Conservation (phyloP, 1,140 invertebrate species). For the Tetramorium simillimum region DNA sequence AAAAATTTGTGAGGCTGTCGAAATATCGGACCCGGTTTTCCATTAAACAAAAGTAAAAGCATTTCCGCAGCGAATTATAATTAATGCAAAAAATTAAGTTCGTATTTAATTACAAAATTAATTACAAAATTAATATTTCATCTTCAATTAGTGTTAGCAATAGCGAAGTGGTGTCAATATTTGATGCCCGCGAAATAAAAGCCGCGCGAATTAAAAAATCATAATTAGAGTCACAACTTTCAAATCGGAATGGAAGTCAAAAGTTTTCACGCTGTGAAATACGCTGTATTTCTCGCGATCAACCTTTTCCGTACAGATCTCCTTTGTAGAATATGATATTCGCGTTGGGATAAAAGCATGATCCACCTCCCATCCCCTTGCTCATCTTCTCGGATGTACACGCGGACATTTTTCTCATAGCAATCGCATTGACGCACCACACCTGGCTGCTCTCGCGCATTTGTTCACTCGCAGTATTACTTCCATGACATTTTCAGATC, state of each 20-base stretch:
- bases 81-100: not conserved
- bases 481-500: slow-evolving; percentile 32
- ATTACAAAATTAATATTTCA: not conserved
- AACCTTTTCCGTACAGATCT: not conserved
- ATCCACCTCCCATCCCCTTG: not conserved
- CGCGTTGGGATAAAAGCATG: not conserved
- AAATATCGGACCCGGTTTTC: not conserved
- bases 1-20: not conserved
- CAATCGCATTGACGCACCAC: slow-evolving; percentile 1
- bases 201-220: not conserved
- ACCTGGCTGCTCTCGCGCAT: slow-evolving; percentile 2
- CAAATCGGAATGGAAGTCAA: not conserved
- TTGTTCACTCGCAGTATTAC: not conserved
- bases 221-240: not conserved
- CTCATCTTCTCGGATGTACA: slow-evolving; percentile 10
- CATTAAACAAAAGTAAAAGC: not conserved
- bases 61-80: not conserved
- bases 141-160: not conserved
- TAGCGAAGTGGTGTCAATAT: not conserved
- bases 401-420: not conserved
- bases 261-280: not conserved
- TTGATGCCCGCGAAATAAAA: not conserved
- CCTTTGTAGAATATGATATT: not conserved
- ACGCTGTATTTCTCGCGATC: not conserved
- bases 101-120: not conserved